Conservation (phyloP, 2,888 invertebrate species). For the Melanotus villosus region DNA sequence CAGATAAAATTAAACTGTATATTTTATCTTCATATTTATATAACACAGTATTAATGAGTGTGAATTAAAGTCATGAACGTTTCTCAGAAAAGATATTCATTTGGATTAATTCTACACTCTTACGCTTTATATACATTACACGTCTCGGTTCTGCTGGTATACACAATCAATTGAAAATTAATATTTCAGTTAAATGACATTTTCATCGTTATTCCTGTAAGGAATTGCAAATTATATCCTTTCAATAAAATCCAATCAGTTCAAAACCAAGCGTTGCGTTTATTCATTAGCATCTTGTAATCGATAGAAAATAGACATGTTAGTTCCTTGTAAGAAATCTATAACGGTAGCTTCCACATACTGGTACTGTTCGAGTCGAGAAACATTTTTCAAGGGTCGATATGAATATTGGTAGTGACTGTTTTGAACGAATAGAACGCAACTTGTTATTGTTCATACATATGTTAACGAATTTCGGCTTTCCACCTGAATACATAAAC, state of each 20-base stretch:
- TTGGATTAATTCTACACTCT: slow-evolving; percentile 17
- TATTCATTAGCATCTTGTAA: not conserved
- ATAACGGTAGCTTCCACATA: slow-evolving; percentile 23
- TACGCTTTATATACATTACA: slow-evolving; percentile 14
- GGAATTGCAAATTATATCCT: not conserved
- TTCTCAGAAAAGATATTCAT: slow-evolving; percentile 30
- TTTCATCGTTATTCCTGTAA: not conserved
- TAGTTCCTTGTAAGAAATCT: slow-evolving; percentile 9
- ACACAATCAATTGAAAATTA: slow-evolving; percentile 11
- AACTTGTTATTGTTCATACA: too few relatives aligned
- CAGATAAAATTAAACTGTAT: slow-evolving; percentile 22
- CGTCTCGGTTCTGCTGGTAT: slow-evolving; percentile 3
- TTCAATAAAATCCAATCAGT: not conserved
- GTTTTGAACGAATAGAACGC: not conserved
- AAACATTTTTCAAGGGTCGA: slow-evolving; percentile 6
- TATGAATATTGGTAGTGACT: slow-evolving; percentile 15
- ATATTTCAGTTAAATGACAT: slow-evolving; percentile 15
- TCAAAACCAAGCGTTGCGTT: not conserved
- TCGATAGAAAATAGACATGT: not conserved
- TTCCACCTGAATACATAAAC: too few relatives aligned
- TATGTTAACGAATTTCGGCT: too few relatives aligned
- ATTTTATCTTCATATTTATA: slow-evolving; percentile 25
- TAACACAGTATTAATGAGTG: slow-evolving; percentile 28
- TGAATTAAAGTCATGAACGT: slow-evolving; percentile 25
- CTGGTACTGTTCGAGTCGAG: slow-evolving; percentile 12